Evolutionary conservation across 2,888 invertebrate species (phyloP), one percentile per base, ranked within the genome.

Genomic region (Aplocera efformata): DNA sequence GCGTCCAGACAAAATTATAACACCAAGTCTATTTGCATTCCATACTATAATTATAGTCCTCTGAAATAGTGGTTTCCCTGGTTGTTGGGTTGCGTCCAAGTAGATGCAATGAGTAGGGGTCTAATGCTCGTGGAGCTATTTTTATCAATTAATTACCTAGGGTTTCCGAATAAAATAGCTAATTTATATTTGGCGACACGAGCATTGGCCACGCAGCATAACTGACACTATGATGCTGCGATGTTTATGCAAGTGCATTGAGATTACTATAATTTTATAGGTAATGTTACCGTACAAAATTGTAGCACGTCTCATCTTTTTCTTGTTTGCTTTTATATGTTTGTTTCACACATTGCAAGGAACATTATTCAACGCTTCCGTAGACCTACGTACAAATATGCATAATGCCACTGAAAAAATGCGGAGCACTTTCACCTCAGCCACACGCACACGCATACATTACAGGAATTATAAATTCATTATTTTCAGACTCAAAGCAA

Each of bases 11-110:
- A 37, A 39, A 38, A 34, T 27, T 24, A 40, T 44, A 37, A 50
- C 24, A 30, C 37, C 20, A 21, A n/a, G n/a, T n/a, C 35, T 32
- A 53, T 50, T 54, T 44, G 31, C 48, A 53, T 51, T 56, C 51
- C 48, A 10, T 45, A 37, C 36, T 37, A 56, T 55, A 48, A 56
- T 39, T 52, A 47, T 54, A 52, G 53, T 48, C 46, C 48, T 48
- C 48, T 49, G 36, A 58, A 65, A 60, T 60, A 56, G 41, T 47
- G 23, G 43, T 36, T 58, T 54, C 45, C 42, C 58, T 62, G 60
- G 59, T 69, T 69, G 72, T 85, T 83, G 83, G 78, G 80, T 83
- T 84, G 82, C 67, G 84, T 84, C 83, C 84, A 85, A 83, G 80
- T 79, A 67, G 69, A 68, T 75, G 72, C 72, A 72, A 67, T 71